Evolutionary conservation across 2,113 vertebrate genomes (phyloP), one percentile per base, ranked within the genome.

Genomic region (Limnothrissa miodon): DNA sequence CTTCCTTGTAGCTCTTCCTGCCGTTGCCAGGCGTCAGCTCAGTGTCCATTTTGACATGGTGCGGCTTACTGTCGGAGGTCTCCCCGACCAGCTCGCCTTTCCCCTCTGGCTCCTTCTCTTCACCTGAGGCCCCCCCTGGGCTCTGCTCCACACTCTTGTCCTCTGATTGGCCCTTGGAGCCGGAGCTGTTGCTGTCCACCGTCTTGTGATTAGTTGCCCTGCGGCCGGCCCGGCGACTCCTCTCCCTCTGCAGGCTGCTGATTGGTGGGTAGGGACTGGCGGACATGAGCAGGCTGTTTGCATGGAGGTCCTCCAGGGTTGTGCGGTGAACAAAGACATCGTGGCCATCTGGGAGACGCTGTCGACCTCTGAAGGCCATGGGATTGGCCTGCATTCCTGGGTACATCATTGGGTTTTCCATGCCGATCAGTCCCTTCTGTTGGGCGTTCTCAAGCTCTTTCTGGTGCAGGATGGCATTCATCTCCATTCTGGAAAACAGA

Each of bases 401-500:
- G 88, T 95, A 98, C 17, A 96, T 90, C 89, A 96, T 93, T 13
- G 96, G 95, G 15, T 93, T 90, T 25, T 96, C 96, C 3, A 97
- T 92, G 53, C 95, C 94, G 82, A 96, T 87, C 0, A 96, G 91
- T 5, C 96, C 95, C 91, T 97, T 97, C 85, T 96, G 94, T 45
- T 97, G 97, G 59, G 95, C 93, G 45, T 96, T 97, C 89, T 98
- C 97, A 89, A 97, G 92, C 88, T 96, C 97, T 85, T 97, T 97
- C 89, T 98, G 97, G 86, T 98, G 97, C 86, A 97, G 94, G 89
- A 98, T 95, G 87, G 97, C 95, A 56, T 95, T 97, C 96, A 98
- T 98, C 92, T 99, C 97, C 96, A 99, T 96, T 86, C 94, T 95
- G 51, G 13, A 74, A 11, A 82, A 78, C 4, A 45, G n/a, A 5